Evolutionary conservation across 2,113 vertebrate genomes (phyloP).

Genomic region (Stictonetta naevosa): DNA sequence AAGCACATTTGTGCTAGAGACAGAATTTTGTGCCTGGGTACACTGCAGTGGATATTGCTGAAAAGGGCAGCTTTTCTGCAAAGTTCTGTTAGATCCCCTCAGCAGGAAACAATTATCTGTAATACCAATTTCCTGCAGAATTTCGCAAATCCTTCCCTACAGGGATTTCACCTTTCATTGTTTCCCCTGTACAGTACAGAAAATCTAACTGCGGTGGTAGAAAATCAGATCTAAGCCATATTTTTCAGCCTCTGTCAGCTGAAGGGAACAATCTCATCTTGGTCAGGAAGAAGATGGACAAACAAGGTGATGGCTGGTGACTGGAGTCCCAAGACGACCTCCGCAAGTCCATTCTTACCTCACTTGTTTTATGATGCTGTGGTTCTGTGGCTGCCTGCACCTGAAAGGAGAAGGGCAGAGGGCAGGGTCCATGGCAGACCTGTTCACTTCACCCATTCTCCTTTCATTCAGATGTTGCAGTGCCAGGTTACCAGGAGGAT

Average conservation of each 20-base stretch:
- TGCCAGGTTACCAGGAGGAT: neutral
- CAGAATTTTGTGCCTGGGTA: constrained; percentile 7
- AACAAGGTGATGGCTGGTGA: neutral
- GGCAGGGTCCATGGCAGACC: neutral
- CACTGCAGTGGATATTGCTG: neutral
- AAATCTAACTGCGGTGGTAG: constrained; percentile 29
- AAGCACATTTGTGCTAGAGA: neutral
- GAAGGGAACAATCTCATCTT: constrained; percentile 1
- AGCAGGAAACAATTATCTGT: constrained; percentile 67
- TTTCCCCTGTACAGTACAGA: constrained; percentile 36
- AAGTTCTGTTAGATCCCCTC: constrained; percentile 49
- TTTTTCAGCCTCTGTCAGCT: neutral
- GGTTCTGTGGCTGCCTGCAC: neutral
- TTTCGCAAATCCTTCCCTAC: constrained; percentile 65
- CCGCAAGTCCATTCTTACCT: neutral
- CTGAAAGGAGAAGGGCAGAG: neutral
- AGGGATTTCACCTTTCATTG: constrained; percentile 72
- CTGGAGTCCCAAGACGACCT: neutral
- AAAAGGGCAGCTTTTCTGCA: constrained; percentile 58
- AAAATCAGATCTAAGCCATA: constrained; percentile 25
- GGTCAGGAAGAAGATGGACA: neutral
- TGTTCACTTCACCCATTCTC: neutral
- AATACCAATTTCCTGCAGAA: constrained; percentile 67
- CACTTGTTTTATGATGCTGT: neutral
- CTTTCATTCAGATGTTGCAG: accelerated